Conservation (phyloP, 2,797 vertebrate genomes). For the Sebastes diaconus region DNA sequence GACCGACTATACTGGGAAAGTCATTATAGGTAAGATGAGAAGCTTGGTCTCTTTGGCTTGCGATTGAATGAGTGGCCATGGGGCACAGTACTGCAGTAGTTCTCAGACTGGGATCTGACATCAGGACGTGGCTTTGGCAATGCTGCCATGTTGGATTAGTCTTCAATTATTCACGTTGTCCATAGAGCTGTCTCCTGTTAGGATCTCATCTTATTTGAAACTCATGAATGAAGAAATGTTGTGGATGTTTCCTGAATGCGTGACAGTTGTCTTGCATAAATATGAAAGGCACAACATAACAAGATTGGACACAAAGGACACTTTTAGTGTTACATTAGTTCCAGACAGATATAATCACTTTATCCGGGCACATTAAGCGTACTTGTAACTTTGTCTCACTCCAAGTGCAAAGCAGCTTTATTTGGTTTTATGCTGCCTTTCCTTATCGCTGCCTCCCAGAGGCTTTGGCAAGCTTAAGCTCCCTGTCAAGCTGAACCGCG, state of each 20-base stretch:
- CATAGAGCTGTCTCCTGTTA: neutral
- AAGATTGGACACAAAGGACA: conserved; percentile 4
- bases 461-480: conserved; percentile 60
- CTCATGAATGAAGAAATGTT: neutral
- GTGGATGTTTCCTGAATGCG: neutral
- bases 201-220: neutral
- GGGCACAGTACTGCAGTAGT: conserved; percentile 13
- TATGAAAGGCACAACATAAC: neutral
- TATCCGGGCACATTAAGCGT: conserved; percentile 46
- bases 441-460: conserved; percentile 67
- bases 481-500: conserved; percentile 52
- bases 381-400: conserved; percentile 60
- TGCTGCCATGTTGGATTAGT: conserved; percentile 3
- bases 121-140: conserved; percentile 15
- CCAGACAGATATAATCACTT: conserved; percentile 57
- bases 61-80: conserved; percentile 34
- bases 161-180: conserved; percentile 16
- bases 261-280: neutral
- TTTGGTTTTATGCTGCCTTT: conserved; percentile 66
- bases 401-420: conserved; percentile 72
- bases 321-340: conserved; percentile 20
- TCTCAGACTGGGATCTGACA: conserved; percentile 33
- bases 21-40: conserved; percentile 63
- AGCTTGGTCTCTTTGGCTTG: conserved; percentile 47
- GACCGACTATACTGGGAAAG: conserved; percentile 44